Percentiles rank a stretch among this genome's conserved stretches.
These are phyloP conservation scores for Epinephelus awoara DNA, from an alignment of 2,797 vertebrate genomes.

Conservation along the genomic window DNA sequence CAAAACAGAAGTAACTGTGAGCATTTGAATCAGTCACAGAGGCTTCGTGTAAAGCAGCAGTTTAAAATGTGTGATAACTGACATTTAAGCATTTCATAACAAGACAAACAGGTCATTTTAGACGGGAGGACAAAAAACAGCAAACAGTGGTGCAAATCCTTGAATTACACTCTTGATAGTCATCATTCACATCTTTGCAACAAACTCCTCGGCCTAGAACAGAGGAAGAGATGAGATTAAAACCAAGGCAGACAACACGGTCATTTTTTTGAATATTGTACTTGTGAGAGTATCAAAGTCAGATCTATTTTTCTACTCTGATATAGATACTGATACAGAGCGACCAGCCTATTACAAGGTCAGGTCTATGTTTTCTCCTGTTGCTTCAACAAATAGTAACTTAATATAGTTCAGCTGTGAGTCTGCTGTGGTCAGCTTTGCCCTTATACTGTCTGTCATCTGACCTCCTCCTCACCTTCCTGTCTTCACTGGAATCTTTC, in stretches of 20 bases:
- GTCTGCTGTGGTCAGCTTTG: constrained; percentile 76
- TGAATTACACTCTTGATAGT: constrained; percentile 62
- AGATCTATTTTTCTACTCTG: background rate
- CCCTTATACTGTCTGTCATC: constrained; percentile 76
- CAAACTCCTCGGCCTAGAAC: constrained; percentile 76
- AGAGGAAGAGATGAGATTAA: constrained; percentile 79
- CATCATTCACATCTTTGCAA: constrained; percentile 78
- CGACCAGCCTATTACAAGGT: constrained; percentile 13
- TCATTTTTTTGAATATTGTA: constrained; percentile 38
- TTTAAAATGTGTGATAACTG: constrained; percentile 11
- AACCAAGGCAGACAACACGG: constrained; percentile 59
- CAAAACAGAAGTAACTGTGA: constrained; percentile 2
- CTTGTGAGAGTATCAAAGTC: constrained; percentile 1
- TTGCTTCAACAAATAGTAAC: constrained; percentile 5
- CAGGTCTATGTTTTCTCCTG: constrained; percentile 4
- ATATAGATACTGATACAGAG: constrained; percentile 3
- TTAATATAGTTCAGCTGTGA: constrained; percentile 87
- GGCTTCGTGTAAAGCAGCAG: constrained; percentile 19
- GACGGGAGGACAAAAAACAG: constrained; percentile 18
- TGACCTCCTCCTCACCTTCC: constrained; percentile 79
- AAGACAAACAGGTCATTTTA: constrained; percentile 19
- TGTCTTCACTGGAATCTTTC: constrained; percentile 78
- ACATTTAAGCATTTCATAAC: constrained; percentile 3
- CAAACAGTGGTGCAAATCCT: constrained; percentile 58
- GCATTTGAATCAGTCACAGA: constrained; percentile 21